Percentiles rank a stretch among this genome's conserved stretches.
These are phyloP conservation scores for Phasia obesa DNA, from an alignment of 2,888 invertebrate species.

Conservation along the genomic window DNA sequence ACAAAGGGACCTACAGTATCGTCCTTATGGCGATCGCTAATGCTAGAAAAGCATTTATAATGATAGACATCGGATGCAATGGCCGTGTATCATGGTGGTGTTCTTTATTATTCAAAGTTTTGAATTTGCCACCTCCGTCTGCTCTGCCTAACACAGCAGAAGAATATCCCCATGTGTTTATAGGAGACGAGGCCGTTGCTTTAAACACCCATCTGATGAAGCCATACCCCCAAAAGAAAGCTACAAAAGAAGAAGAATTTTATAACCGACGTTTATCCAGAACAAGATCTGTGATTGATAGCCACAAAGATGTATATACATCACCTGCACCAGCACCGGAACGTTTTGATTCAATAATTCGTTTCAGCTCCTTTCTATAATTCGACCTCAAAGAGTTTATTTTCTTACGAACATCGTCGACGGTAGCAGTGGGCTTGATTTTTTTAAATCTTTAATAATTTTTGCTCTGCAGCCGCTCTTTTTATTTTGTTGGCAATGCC, in stretches of 20 bases:
- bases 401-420: slow-evolving; percentile 51
- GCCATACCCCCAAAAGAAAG: slow-evolving; percentile 45
- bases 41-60: slow-evolving; percentile 50
- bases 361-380: too few species aligned
- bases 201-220: slow-evolving; percentile 51
- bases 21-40: slow-evolving; percentile 54
- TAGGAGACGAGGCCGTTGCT: slow-evolving; percentile 59
- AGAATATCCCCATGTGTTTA: slow-evolving; percentile 61
- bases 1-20: slow-evolving; percentile 46
- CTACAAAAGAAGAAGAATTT: slow-evolving; percentile 37
- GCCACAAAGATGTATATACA: slow-evolving; percentile 12
- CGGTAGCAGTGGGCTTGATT: slow-evolving; percentile 50
- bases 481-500: slow-evolving; percentile 24
- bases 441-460: slow-evolving; percentile 37
- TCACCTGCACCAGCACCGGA: slow-evolving; percentile 46
- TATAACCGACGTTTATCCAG: slow-evolving; percentile 50
- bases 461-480: slow-evolving; percentile 12
- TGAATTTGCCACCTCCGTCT: too few species aligned
- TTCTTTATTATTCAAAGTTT: too few species aligned
- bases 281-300: slow-evolving; percentile 48
- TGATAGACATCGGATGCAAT: too few species aligned
- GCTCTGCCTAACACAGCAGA: too few species aligned
- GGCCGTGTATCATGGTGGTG: too few species aligned
- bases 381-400: too few species aligned
- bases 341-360: slow-evolving; percentile 41